phyloP scores from a whole-genome alignment of 2,888 invertebrate genomes.

The Drosophila antonietae region DNA sequence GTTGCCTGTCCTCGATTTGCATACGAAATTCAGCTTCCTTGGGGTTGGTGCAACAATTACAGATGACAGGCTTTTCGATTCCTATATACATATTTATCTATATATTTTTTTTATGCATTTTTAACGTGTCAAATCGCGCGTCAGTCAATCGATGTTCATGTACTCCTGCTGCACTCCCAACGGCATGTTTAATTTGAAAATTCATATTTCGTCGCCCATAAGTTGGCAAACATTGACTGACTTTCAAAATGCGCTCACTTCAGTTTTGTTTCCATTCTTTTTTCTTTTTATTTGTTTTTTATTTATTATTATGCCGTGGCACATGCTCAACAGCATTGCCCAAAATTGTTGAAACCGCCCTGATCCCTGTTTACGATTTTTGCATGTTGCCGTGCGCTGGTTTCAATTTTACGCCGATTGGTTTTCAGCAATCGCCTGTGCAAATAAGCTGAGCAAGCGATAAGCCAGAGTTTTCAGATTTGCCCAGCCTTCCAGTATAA shows the following conservation, averaged over 20 bases:
- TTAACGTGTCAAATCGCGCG: slow-evolving; percentile 81
- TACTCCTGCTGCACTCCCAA: slow-evolving; percentile 27
- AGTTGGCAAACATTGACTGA: slow-evolving; percentile 57
- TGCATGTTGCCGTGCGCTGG: slow-evolving; percentile 66
- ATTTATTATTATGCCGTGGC: slow-evolving; percentile 71
- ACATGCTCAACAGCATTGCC: slow-evolving; percentile 44
- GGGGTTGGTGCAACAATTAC: slow-evolving; percentile 79
- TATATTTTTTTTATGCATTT: slow-evolving; percentile 63
- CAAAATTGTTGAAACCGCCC: slow-evolving; percentile 21
- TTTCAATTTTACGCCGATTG: slow-evolving; percentile 85
- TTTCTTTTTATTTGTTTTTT: slow-evolving; percentile 42
- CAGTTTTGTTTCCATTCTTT: slow-evolving; percentile 53
- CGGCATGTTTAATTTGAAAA: slow-evolving; percentile 71
- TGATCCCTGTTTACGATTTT: slow-evolving; percentile 61
- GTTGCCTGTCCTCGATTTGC: too few species aligned
- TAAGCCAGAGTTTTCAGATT: slow-evolving; percentile 72
- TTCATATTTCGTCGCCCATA: slow-evolving; percentile 64
- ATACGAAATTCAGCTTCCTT: slow-evolving; percentile 5
- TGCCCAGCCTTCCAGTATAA: slow-evolving; percentile 39
- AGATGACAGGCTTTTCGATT: slow-evolving; percentile 51
- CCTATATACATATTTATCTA: slow-evolving; percentile 8
- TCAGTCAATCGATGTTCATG: slow-evolving; percentile 75
- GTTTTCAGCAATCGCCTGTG: slow-evolving; percentile 85
- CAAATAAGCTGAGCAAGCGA: slow-evolving; percentile 83
- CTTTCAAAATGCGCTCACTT: slow-evolving; percentile 46